Base-by-base conservation (phyloP, 2,797 vertebrate species). In the Microhierax caerulescens region DNA sequence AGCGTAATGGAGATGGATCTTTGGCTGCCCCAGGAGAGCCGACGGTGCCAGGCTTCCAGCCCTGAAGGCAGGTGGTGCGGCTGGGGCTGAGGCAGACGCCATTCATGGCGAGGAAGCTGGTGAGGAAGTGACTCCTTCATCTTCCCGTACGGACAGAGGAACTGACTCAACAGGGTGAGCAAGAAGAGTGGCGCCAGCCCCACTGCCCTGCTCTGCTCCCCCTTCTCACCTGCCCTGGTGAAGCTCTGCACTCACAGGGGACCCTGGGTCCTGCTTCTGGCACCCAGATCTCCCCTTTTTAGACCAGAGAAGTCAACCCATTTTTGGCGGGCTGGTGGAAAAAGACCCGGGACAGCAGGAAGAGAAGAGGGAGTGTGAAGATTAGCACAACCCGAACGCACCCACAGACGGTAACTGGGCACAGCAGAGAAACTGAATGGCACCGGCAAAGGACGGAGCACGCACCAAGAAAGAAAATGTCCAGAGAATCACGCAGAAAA, bases 21-120 rank as follows among this genome's bases (percentile, higher is more conserved):
- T 25, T 27, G 50, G 25, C 32, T 1, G 4, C 23, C 25, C 22
- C 53, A 25, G 59, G 27, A 54, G 50, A 36, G 30, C 24, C 1
- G 4, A 22, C 12, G 25, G 59, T 1, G 3, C 19, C 39, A 22
- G 39, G 34, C 18, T 59, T 59, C 73, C 45, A 59, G 34, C 11
- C 30, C 41, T 4, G 16, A 11, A 17, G 11, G n/a, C 23, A 11
- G 28, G 50, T 2, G 15, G 13, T 1, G 3, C 0, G 3, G 50
- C 37, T 15, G 19, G 12, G 20, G 22, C 21, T 48, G 10, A 21
- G 0, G 4, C 10, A 9, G n/a, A 41, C 0, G 1, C 25, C 0
- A 1, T 13, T 41, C 2, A 1, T 7, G 41, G 22, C 0, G 32
- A 67, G 53, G 60, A 67, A 67, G 67, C 7, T 18, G 22, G 36